These are phyloP conservation scores for Sandelia bainsii DNA, from an alignment of 2,797 vertebrate genomes.

Conservation along the genomic window DNA sequence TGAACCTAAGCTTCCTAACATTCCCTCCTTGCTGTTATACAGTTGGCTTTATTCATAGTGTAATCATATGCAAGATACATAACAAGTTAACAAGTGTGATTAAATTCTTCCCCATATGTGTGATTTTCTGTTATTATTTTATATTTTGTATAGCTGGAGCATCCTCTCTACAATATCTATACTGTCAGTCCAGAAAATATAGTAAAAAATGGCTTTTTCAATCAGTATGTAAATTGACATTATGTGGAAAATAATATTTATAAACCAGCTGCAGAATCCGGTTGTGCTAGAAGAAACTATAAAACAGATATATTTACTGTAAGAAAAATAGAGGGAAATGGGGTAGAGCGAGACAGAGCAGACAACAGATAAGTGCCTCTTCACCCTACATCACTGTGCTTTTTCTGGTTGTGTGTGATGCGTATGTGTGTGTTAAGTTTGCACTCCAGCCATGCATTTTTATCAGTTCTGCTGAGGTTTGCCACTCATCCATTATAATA, in stretches of 20 bases:
- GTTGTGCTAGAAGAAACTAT: background rate
- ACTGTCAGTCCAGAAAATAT: background rate
- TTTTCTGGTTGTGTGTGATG: constrained; percentile 9
- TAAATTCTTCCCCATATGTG: constrained; percentile 26
- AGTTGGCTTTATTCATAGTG: constrained; percentile 12
- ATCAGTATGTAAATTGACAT: constrained; percentile 7
- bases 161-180: background rate
- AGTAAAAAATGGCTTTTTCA: background rate
- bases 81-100: background rate
- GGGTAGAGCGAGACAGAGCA: constrained; percentile 26
- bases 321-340: constrained; percentile 26
- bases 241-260: background rate
- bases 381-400: constrained; percentile 32
- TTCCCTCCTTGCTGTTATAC: constrained; percentile 6
- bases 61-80: constrained; percentile 16
- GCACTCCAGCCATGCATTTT: constrained; percentile 44
- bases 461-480: constrained; percentile 49
- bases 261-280: background rate
- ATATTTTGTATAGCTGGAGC: background rate
- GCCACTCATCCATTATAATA: constrained; percentile 64
- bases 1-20: constrained; percentile 24
- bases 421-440: constrained; percentile 34
- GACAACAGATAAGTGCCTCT: constrained; percentile 42
- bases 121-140: constrained; percentile 15
- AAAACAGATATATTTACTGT: constrained; percentile 26